Base-by-base conservation (phyloP, 2,888 invertebrate species). In the Mythimna albipuncta region DNA sequence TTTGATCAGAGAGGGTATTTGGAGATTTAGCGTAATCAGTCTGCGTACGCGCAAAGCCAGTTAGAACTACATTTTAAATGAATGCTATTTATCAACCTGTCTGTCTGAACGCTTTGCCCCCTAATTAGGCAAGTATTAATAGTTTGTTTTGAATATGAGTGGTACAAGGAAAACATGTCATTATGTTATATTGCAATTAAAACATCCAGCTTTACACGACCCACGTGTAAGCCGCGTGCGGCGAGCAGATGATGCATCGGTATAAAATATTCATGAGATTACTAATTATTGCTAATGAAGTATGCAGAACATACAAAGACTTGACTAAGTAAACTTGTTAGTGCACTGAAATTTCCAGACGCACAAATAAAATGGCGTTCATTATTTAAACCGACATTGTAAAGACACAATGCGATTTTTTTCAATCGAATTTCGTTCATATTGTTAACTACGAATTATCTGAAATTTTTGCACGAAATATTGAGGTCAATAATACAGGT, bases 231-330 rank as follows among this genome's bases (percentile, higher is more conserved):
- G 38, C 35, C 68, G 32, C 55, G 44, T 41, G 38, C 21, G 54
- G 64, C 58, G 16, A 62, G 13, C 50, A 75, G 76, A 79, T 71
- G 70, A 74, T 69, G 57, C 66, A 69, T 72, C 41, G 13, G 10
- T 63, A 61, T 69, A 57, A 67, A 82, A 74, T 75, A 79, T 75
- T 69, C 67, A 72, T 67, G 64, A 75, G 73, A 69, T 41, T 50
- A 61, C 26, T 71, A 71, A 74, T 82, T 71, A 78, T 52, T 65
- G 38, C 35, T 54, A 75, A 75, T 72, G 64, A 83, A 68, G 79
- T 61, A 72, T 71, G 47, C 61, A 75, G 61, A 71, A 69, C 71
- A 75, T 55, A 62, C 62, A 67, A 82, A 71, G 64, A 63, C 67
- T 62, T 57, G 41, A 57, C 58, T 61, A 35, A 62, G 62, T 67